phyloP scores from a whole-genome alignment of 2,888 invertebrate species.

The Alcis repandata region DNA sequence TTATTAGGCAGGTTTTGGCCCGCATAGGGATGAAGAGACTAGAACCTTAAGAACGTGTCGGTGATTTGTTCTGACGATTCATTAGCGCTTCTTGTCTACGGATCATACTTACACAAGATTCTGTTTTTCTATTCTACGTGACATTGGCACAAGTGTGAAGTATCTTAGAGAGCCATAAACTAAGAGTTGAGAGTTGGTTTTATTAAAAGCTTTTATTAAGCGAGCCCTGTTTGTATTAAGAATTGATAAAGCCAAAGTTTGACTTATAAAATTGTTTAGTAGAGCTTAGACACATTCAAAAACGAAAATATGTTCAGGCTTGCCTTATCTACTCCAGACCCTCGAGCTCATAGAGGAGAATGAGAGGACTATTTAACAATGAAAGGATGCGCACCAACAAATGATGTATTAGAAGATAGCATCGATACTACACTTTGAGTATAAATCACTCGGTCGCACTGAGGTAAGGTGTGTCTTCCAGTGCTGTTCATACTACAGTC shows the following conservation, averaged over 20 bases:
- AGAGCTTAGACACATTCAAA: neutral
- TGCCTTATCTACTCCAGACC: slow-evolving; percentile 44
- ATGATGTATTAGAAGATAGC: slow-evolving; percentile 51
- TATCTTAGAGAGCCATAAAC: too few species aligned
- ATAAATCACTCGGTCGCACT: slow-evolving; percentile 49
- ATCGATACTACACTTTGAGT: slow-evolving; percentile 44
- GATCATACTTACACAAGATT: neutral
- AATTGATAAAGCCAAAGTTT: too few species aligned
- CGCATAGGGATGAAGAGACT: slow-evolving; percentile 37
- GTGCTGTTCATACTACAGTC: slow-evolving; percentile 3
- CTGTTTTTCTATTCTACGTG: too few species aligned
- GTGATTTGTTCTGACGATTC: neutral
- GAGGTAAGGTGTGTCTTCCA: slow-evolving; percentile 34
- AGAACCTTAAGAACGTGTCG: neutral
- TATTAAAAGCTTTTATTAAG: too few species aligned
- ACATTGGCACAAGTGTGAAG: too few species aligned
- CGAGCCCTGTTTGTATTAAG: too few species aligned
- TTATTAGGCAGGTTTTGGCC: slow-evolving; percentile 74
- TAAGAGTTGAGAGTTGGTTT: too few species aligned
- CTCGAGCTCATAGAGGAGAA: slow-evolving; percentile 39
- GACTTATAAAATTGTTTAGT: too few species aligned
- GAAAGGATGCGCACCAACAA: slow-evolving; percentile 49
- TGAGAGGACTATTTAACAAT: slow-evolving; percentile 49
- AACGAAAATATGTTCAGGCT: slow-evolving; percentile 25
- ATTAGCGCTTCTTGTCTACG: neutral